A percentile compares a stretch with the other conserved stretches of the same genome.
These are phyloP conservation scores for Oscheius sp. DNA, from an alignment of 2,888 invertebrate species.

Conservation along the genomic window DNA sequence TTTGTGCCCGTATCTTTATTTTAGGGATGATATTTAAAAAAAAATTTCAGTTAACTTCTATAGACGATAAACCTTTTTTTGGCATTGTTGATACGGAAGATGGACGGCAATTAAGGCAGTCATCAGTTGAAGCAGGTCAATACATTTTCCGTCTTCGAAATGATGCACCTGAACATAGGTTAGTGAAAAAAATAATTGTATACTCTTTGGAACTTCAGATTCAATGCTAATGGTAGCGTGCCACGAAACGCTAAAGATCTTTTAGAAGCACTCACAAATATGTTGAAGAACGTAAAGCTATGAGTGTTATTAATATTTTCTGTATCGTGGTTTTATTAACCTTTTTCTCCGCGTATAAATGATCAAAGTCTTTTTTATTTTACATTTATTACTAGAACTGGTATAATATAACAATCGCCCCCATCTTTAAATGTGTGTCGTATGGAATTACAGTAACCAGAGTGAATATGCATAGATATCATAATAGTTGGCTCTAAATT, in stretches of 20 bases:
- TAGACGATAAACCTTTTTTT: background rate
- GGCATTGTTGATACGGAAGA: background rate
- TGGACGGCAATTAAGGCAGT: conserved; percentile 6
- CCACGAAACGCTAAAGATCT: conserved; percentile 18
- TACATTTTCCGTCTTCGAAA: conserved; percentile 18
- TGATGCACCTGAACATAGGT: background rate
- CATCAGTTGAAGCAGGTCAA: too few relatives aligned
- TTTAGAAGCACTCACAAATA: background rate
- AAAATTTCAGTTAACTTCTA: conserved; percentile 5
- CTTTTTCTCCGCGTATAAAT: too few relatives aligned
- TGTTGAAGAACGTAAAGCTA: background rate
- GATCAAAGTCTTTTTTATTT: background rate
- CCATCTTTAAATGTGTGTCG: too few relatives aligned
- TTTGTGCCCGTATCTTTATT: background rate
- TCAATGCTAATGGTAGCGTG: too few relatives aligned
- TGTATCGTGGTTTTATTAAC: background rate
- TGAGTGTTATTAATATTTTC: background rate
- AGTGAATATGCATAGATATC: too few relatives aligned
- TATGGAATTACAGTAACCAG: too few relatives aligned
- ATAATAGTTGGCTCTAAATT: too few relatives aligned
- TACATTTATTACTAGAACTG: too few relatives aligned
- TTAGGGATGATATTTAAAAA: background rate
- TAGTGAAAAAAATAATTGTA: background rate
- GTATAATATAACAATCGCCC: too few relatives aligned
- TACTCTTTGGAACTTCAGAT: background rate